These are phyloP conservation scores for Molorchus minor DNA, from an alignment of 2,888 invertebrate species.

Conservation along the genomic window DNA sequence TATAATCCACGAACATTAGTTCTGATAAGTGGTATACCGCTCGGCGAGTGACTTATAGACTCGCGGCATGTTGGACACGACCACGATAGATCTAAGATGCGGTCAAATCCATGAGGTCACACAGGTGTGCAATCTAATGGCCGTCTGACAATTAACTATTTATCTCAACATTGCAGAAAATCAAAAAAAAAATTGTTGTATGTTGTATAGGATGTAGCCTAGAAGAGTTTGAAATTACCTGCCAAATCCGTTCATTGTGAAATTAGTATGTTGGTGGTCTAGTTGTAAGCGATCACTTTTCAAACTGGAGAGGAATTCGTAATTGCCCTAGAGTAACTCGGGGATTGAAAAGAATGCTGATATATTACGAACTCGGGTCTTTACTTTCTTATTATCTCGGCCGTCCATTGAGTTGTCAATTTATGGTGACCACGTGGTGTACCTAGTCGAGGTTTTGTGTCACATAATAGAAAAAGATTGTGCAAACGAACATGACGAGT, in stretches of 20 bases:
- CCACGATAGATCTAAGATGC: slow-evolving; percentile 30
- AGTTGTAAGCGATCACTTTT: too few species aligned
- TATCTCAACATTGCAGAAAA: slow-evolving; percentile 13
- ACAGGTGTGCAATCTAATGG: slow-evolving; percentile 47
- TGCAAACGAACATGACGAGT: too few species aligned
- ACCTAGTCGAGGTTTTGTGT: too few species aligned
- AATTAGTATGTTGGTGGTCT: neutral
- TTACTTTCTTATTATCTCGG: too few species aligned
- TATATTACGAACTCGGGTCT: too few species aligned
- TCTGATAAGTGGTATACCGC: slow-evolving; percentile 32
- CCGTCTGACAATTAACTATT: slow-evolving; percentile 12
- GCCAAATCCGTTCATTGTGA: neutral
- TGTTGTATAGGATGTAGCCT: neutral
- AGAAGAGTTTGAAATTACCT: neutral
- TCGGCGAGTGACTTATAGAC: slow-evolving; percentile 39
- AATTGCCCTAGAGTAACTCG: too few species aligned
- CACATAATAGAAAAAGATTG: too few species aligned
- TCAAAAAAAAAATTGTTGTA: slow-evolving; percentile 1
- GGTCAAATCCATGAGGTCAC: slow-evolving; percentile 52
- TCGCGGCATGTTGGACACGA: slow-evolving; percentile 30
- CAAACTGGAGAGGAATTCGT: too few species aligned
- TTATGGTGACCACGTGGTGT: too few species aligned
- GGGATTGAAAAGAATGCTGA: too few species aligned
- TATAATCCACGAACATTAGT: slow-evolving; percentile 28
- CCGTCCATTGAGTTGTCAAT: too few species aligned